These are phyloP conservation scores for Melipona beecheii DNA, from an alignment of 2,888 invertebrate species.

Conservation along the genomic window DNA sequence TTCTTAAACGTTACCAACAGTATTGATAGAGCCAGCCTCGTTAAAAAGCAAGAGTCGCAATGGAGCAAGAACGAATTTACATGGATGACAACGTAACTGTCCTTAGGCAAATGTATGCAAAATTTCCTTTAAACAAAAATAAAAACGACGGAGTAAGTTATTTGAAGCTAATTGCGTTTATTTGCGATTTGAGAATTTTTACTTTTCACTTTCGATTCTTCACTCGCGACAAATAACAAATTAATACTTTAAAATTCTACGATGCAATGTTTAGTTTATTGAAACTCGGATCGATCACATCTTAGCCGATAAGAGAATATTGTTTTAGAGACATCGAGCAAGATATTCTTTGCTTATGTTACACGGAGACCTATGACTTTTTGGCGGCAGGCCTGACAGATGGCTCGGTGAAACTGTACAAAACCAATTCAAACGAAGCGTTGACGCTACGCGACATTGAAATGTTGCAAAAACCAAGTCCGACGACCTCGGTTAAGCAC, in stretches of 20 bases:
- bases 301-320: conserved; percentile 17
- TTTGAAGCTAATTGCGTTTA: not conserved
- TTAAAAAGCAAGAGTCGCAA: not conserved
- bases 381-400: conserved; percentile 87
- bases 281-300: not conserved
- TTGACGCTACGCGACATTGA: conserved; percentile 86
- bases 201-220: too few species aligned
- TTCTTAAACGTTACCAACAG: not conserved
- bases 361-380: conserved; percentile 87
- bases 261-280: not conserved
- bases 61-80: conserved; percentile 21
- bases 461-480: conserved; percentile 85
- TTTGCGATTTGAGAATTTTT: not conserved
- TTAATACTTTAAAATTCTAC: too few species aligned
- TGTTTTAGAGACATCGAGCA: conserved; percentile 69
- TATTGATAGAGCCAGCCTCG: not conserved
- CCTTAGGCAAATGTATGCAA: conserved; percentile 39
- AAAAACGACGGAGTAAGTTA: not conserved
- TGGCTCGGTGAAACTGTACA: conserved; percentile 86
- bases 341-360: conserved; percentile 86
- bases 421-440: conserved; percentile 84
- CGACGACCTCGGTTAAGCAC: conserved; percentile 87
- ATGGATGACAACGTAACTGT: conserved; percentile 43
- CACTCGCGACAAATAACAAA: not conserved
- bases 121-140: not conserved